A percentile compares a stretch with the other conserved stretches of the same genome.
These are phyloP conservation scores for Pocillopora meandrina DNA, from an alignment of 92 coral and sea anemone genomes.

Conservation along the genomic window DNA sequence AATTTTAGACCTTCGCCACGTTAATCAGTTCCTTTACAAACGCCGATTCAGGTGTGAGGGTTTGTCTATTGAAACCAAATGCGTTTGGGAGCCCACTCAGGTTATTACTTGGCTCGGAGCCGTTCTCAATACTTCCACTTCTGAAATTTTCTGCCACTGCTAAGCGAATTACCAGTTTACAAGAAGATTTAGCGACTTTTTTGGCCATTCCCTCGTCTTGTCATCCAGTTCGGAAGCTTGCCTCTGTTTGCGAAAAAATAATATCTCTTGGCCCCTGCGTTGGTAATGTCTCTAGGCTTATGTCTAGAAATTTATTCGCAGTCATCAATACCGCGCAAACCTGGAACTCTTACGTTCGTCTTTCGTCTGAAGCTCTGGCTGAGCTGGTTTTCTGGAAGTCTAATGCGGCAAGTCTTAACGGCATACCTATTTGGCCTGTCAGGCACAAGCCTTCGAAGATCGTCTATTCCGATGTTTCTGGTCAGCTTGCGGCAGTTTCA, in stretches of 20 bases:
- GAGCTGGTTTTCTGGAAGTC: conserved; percentile 38
- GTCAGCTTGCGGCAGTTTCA: conserved; percentile 28
- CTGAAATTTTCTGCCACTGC: conserved; percentile 43
- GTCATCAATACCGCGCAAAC: conserved; percentile 34
- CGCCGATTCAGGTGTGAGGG: too few species aligned
- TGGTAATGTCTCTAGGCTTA: conserved; percentile 51
- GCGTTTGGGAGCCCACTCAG: conserved; percentile 59
- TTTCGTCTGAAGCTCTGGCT: conserved; percentile 12
- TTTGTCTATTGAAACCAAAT: conserved; percentile 38
- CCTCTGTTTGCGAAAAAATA: conserved; percentile 36
- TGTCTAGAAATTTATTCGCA: conserved; percentile 51
- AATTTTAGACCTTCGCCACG: too few species aligned
- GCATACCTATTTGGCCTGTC: conserved; percentile 31
- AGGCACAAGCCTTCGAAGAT: conserved; percentile 20
- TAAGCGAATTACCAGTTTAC: conserved; percentile 31
- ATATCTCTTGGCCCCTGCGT: conserved; percentile 45
- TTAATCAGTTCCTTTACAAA: too few species aligned
- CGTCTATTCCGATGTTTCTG: conserved; percentile 49
- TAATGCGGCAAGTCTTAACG: conserved; percentile 14
- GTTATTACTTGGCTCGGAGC: conserved; percentile 38
- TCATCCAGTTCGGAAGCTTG: conserved; percentile 41
- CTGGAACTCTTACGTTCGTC: conserved; percentile 34
- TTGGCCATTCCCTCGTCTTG: background rate
- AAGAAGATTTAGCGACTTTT: conserved; percentile 20
- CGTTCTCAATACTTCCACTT: conserved; percentile 35